These are phyloP conservation scores for Tinea pellionella DNA, from an alignment of 2,888 invertebrate species.

Conservation along the genomic window DNA sequence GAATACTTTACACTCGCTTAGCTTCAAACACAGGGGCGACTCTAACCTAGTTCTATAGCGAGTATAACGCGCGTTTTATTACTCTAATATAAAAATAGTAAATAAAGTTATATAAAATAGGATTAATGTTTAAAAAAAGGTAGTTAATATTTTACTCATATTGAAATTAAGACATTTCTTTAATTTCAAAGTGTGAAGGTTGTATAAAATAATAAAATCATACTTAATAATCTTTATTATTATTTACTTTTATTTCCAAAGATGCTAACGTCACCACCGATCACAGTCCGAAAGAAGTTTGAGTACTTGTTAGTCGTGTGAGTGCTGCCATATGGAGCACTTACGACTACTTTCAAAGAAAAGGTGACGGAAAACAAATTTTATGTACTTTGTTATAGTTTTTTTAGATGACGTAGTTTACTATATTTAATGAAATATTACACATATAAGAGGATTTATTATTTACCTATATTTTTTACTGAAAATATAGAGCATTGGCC, in stretches of 20 bases:
- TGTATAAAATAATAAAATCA: too few species aligned
- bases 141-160: too few species aligned
- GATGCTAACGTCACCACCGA: background rate
- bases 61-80: background rate
- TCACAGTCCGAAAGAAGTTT: background rate
- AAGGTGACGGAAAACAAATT: background rate
- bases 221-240: too few species aligned
- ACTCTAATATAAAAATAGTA: too few species aligned
- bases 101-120: too few species aligned
- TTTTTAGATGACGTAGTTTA: background rate
- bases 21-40: background rate
- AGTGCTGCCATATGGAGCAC: slow-evolving; percentile 10
- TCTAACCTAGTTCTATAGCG: background rate
- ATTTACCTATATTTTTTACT: too few species aligned
- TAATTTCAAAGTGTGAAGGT: too few species aligned
- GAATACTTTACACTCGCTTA: slow-evolving; percentile 13
- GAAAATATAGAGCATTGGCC: background rate
- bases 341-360: background rate
- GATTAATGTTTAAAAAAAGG: too few species aligned
- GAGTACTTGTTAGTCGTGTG: slow-evolving; percentile 9
- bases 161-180: too few species aligned
- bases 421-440: background rate
- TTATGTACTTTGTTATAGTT: background rate
- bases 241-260: too few species aligned
- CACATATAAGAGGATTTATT: background rate